Evolutionary conservation across 2,113 vertebrate genomes (phyloP).

Genomic region (Nematolebias whitei): DNA sequence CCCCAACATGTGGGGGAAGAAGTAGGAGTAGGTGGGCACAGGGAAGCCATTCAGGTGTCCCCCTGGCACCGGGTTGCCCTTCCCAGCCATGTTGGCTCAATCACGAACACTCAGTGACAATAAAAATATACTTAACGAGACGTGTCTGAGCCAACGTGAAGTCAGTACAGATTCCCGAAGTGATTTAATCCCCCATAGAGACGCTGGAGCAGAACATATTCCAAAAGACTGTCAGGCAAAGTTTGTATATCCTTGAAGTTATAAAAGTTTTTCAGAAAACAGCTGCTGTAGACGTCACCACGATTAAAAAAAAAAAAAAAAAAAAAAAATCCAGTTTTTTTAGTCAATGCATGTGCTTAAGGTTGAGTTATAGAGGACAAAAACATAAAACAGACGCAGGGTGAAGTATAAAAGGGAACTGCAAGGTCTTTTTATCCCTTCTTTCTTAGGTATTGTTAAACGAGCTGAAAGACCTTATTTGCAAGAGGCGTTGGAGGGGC

Average conservation of each 20-base stretch:
- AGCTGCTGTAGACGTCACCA: slow-evolving; percentile 23
- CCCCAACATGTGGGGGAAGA: slow-evolving; percentile 94
- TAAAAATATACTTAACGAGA: slow-evolving; percentile 6
- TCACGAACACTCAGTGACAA: slow-evolving; percentile 35
- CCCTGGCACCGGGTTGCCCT: slow-evolving; percentile 87
- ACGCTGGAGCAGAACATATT: slow-evolving; percentile 53
- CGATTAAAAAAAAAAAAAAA: slow-evolving; percentile 1
- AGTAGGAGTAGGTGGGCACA: slow-evolving; percentile 93
- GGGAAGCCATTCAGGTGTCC: slow-evolving; percentile 92
- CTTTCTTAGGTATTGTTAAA: slow-evolving; percentile 60
- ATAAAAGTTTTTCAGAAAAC: slow-evolving; percentile 34
- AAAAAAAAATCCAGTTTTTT: slow-evolving; percentile 42
- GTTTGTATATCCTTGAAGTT: slow-evolving; percentile 14
- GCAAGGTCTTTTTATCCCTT: slow-evolving; percentile 46
- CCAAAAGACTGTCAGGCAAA: slow-evolving; percentile 24
- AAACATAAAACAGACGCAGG: slow-evolving; percentile 39
- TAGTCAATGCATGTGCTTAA: slow-evolving; percentile 37
- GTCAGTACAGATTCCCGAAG: slow-evolving; percentile 43
- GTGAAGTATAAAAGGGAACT: slow-evolving; percentile 31
- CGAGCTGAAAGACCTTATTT: slow-evolving; percentile 63
- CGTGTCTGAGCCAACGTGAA: slow-evolving; percentile 19
- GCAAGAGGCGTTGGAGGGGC: slow-evolving; percentile 50
- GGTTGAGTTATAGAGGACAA: slow-evolving; percentile 49
- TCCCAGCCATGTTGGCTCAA: slow-evolving; percentile 89
- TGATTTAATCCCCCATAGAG: slow-evolving; percentile 70